Evolutionary conservation across 2,888 invertebrate species (phyloP).

Genomic region (Anticlea derivata): DNA sequence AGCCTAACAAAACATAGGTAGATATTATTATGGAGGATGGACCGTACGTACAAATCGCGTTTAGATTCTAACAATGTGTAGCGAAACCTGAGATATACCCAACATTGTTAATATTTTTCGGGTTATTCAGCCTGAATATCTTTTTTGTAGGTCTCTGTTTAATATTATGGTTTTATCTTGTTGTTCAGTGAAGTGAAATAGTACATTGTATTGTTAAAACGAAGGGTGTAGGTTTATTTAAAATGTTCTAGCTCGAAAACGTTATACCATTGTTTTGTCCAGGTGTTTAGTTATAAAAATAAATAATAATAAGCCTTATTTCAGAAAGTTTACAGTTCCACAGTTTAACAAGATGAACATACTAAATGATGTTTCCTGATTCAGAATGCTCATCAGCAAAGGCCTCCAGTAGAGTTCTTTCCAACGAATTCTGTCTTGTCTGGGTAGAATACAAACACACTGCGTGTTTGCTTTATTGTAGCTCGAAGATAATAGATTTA

Average conservation of each 20-base stretch:
- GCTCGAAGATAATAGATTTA: no score
- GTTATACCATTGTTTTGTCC: no score
- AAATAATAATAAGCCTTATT: no score
- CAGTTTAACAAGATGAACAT: no score
- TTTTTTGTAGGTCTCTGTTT: not conserved
- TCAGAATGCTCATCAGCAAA: no score
- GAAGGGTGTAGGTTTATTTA: not conserved
- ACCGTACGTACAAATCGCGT: not conserved
- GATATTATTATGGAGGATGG: not conserved
- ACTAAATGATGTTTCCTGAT: no score
- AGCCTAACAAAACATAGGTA: not conserved
- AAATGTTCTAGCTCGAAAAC: not conserved
- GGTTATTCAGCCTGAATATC: slow-evolving; percentile 6
- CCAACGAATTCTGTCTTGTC: no score
- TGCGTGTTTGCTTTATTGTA: no score
- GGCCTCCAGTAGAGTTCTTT: no score
- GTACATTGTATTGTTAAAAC: slow-evolving; percentile 8
- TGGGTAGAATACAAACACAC: no score
- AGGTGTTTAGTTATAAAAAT: no score
- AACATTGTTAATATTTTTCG: slow-evolving; percentile 6
- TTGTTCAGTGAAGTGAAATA: slow-evolving; percentile 6
- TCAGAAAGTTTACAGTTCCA: no score
- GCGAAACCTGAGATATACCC: not conserved
- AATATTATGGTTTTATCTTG: slow-evolving; percentile 33
- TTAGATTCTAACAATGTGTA: slow-evolving; percentile 5